Evolutionary conservation across 2,888 invertebrate species (phyloP).

Genomic region (Bellardia bayeri): DNA sequence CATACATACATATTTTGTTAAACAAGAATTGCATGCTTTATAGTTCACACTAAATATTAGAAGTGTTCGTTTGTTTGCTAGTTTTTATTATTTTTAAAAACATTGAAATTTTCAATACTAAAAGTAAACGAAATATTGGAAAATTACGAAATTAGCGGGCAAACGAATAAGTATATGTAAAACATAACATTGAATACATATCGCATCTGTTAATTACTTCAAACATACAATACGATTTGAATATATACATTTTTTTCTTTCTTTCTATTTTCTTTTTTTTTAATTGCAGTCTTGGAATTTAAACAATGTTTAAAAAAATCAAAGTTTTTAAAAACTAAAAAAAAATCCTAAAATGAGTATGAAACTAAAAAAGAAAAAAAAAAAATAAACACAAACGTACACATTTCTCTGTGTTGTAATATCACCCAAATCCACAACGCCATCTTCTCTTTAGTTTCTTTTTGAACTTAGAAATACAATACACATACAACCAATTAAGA

Average conservation of each 20-base stretch:
- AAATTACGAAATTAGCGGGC: too few relatives aligned
- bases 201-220: not conserved
- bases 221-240: slow-evolving; percentile 1
- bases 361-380: slow-evolving; percentile 31
- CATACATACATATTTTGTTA: not conserved
- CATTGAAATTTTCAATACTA: too few relatives aligned
- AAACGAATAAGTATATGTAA: too few relatives aligned
- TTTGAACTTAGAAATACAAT: slow-evolving; percentile 13
- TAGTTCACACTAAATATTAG: not conserved
- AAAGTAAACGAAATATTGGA: too few relatives aligned
- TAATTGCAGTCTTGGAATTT: slow-evolving; percentile 77
- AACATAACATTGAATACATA: too few relatives aligned
- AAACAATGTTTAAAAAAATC: slow-evolving; percentile 65
- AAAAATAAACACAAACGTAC: slow-evolving; percentile 31
- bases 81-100: too few relatives aligned
- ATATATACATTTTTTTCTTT: slow-evolving; percentile 61
- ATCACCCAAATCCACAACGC: slow-evolving; percentile 48
- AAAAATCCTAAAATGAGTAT: slow-evolving; percentile 44
- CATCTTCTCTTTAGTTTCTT: slow-evolving; percentile 21
- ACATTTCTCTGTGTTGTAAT: slow-evolving; percentile 55
- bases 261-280: slow-evolving; percentile 70
- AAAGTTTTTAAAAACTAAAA: slow-evolving; percentile 50
- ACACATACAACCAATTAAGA: slow-evolving; percentile 26
- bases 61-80: too few relatives aligned
- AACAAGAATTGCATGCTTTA: slow-evolving; percentile 20